Evolutionary conservation across 2,888 invertebrate genomes (phyloP).

Genomic region (Leucania comma): DNA sequence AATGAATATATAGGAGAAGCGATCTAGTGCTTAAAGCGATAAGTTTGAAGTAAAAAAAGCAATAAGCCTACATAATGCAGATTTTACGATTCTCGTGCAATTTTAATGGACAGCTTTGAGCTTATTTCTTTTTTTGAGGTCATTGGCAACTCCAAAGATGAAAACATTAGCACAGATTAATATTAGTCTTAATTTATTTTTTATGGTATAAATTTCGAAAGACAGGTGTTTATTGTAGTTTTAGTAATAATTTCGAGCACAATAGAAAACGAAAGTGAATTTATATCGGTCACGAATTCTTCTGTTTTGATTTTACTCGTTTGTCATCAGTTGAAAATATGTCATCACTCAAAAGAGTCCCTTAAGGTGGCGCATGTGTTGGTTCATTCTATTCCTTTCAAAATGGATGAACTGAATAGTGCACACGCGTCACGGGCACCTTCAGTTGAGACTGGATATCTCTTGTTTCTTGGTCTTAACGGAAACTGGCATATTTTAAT

Average conservation of each 20-base stretch:
- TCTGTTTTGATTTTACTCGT: background rate
- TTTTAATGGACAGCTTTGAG: constrained; percentile 32
- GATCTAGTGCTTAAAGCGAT: constrained; percentile 22
- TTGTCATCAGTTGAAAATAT: no score
- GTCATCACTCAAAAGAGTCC: no score
- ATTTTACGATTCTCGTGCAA: constrained; percentile 34
- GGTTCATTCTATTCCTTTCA: no score
- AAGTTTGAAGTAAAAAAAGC: constrained; percentile 36
- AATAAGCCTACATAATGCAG: constrained; percentile 27
- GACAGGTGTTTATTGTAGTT: constrained; percentile 30
- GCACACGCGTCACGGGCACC: no score
- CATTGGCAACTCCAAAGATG: constrained; percentile 34
- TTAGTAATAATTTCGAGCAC: background rate
- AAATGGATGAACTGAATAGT: no score
- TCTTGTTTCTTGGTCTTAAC: no score
- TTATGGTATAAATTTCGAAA: constrained; percentile 29
- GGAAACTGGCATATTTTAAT: no score
- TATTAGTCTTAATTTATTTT: constrained; percentile 18
- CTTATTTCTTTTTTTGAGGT: constrained; percentile 27
- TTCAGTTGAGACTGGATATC: no score
- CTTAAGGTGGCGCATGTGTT: no score
- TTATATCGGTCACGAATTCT: background rate
- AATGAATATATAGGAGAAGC: constrained; percentile 33
- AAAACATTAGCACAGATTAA: constrained; percentile 31
- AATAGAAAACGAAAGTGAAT: constrained; percentile 20